A percentile compares a stretch with the other conserved stretches of the same genome.
These are phyloP conservation scores for Panzeria rudis DNA, from an alignment of 2,888 invertebrate species.

Conservation along the genomic window DNA sequence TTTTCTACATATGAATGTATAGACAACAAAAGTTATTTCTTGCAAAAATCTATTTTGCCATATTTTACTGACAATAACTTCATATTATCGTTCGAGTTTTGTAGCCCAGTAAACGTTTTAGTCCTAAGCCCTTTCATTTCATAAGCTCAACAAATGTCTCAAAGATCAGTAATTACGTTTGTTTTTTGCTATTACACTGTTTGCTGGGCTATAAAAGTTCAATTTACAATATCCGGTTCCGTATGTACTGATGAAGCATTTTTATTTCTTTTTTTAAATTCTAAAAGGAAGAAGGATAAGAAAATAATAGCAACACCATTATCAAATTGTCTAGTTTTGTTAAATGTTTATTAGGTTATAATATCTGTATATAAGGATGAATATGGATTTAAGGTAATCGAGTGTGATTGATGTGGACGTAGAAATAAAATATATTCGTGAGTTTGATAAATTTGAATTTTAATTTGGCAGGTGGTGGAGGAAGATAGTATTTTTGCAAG, in stretches of 20 bases:
- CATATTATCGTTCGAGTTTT: too few species aligned
- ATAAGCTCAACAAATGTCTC: too few species aligned
- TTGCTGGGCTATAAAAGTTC: too few species aligned
- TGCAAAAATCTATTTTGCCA: slow-evolving; percentile 57
- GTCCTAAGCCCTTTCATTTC: too few species aligned
- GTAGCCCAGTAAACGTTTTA: slow-evolving; percentile 23
- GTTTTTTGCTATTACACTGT: not conserved
- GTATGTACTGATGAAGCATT: not conserved
- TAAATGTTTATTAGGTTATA: slow-evolving; percentile 69
- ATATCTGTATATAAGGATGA: slow-evolving; percentile 50
- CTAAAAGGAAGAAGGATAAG: slow-evolving; percentile 18
- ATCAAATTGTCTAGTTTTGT: too few species aligned
- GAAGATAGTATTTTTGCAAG: too few species aligned
- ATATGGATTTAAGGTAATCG: slow-evolving; percentile 56
- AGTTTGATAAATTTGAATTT: too few species aligned
- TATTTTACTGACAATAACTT: slow-evolving; percentile 61
- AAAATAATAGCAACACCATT: slow-evolving; percentile 58
- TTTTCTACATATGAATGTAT: not conserved
- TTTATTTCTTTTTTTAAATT: slow-evolving; percentile 2
- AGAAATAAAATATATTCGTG: too few species aligned
- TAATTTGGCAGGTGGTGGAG: too few species aligned
- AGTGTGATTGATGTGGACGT: slow-evolving; percentile 69
- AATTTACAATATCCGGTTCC: too few species aligned
- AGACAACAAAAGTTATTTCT: slow-evolving; percentile 9
- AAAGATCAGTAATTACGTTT: too few species aligned